Evolutionary conservation across 2,113 vertebrate species (phyloP).

Genomic region (Ceratotherium simum): DNA sequence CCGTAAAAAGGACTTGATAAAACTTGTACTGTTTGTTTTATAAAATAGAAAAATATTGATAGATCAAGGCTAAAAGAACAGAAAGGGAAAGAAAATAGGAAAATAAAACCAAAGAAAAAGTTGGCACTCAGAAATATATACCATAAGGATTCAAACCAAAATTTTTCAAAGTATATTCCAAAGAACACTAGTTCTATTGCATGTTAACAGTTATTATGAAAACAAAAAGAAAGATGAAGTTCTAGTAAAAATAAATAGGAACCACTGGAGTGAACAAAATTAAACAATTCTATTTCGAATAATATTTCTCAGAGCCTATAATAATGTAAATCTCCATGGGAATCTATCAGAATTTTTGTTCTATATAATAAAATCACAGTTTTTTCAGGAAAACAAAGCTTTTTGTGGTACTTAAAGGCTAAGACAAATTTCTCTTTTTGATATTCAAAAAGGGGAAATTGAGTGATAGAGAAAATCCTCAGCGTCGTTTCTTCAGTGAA

Average conservation of each 20-base stretch:
- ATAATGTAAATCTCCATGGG: neutral
- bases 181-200: neutral
- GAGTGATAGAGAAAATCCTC: neutral
- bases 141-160: neutral
- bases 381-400: neutral
- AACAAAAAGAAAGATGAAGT: neutral
- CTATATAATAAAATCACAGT: neutral
- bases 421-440: neutral
- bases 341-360: neutral
- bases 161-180: neutral
- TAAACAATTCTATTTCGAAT: neutral
- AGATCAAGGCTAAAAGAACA: neutral
- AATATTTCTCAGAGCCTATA: neutral
- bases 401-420: neutral
- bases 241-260: neutral
- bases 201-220: neutral
- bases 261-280: neutral
- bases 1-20: neutral
- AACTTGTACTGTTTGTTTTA: neutral
- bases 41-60: neutral
- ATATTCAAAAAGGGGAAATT: neutral
- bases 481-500: neutral
- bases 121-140: neutral
- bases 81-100: conserved; percentile 6
- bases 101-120: neutral